Evolutionary conservation across 2,888 invertebrate species (phyloP).

Genomic region (Cordilura impudica): DNA sequence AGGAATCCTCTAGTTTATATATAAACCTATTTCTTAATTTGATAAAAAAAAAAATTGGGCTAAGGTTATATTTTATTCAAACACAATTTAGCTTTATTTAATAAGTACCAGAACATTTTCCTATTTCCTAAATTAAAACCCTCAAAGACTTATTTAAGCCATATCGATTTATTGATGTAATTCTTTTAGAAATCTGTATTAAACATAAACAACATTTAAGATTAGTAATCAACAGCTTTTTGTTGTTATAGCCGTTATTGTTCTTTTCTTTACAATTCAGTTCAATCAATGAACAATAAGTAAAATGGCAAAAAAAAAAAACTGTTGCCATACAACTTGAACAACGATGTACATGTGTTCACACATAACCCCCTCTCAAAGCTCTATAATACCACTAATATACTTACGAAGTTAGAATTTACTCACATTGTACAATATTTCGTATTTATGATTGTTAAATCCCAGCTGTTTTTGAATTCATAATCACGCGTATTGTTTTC

Average conservation of each 20-base stretch:
- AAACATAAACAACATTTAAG: conserved; percentile 18
- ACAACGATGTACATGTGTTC: neutral
- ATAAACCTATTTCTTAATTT: no score
- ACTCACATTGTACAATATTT: neutral
- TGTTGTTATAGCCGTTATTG: conserved; percentile 1
- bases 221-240: conserved; percentile 22
- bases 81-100: no score
- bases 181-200: no score
- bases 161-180: no score
- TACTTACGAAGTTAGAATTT: neutral
- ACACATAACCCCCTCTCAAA: neutral
- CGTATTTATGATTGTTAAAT: conserved; percentile 22
- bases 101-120: no score
- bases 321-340: neutral
- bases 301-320: conserved; percentile 16
- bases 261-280: conserved; percentile 1
- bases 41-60: no score
- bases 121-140: no score
- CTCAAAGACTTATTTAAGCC: no score
- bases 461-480: conserved; percentile 48
- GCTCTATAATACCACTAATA: neutral
- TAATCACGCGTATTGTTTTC: conserved; percentile 41
- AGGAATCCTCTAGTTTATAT: no score
- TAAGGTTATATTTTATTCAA: no score
- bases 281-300: conserved; percentile 4